A percentile compares a stretch with the other conserved stretches of the same genome.
These are phyloP conservation scores for Acanthosepion pharaonis DNA, from an alignment of 2,888 invertebrate species.

Conservation along the genomic window DNA sequence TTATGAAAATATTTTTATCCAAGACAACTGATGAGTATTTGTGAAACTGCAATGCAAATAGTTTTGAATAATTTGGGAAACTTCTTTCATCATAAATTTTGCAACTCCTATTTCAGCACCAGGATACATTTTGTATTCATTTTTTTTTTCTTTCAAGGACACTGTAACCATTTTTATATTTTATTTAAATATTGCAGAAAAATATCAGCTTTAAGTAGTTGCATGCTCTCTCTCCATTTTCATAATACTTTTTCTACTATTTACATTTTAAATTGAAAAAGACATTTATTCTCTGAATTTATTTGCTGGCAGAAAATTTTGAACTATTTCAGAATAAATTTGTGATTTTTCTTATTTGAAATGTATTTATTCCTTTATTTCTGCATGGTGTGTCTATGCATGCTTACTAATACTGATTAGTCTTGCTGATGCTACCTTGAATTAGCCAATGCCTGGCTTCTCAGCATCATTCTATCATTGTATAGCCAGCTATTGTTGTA, in stretches of 20 bases:
- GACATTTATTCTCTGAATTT: not conserved
- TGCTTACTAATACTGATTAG: not conserved
- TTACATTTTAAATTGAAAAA: not conserved
- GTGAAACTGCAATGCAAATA: not conserved
- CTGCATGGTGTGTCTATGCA: not conserved
- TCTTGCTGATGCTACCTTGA: not conserved
- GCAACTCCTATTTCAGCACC: not conserved
- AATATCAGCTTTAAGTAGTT: not conserved
- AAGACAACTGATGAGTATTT: not conserved
- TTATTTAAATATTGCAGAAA: not conserved
- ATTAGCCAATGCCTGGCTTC: not conserved
- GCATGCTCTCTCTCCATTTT: not conserved
- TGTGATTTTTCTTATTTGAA: not conserved
- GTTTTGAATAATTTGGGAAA: not conserved
- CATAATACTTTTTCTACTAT: not conserved
- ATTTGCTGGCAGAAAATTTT: not conserved
- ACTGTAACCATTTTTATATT: not conserved
- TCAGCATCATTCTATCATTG: not conserved
- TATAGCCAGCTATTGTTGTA: not conserved
- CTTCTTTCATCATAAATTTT: not conserved
- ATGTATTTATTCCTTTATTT: not conserved
- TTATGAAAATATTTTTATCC: not conserved
- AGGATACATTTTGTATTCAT: not conserved
- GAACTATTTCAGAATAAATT: not conserved
- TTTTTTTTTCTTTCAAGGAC: not conserved